These are phyloP conservation scores for Malurus elegans DNA, from an alignment of 2,113 vertebrate species.

Conservation along the genomic window DNA sequence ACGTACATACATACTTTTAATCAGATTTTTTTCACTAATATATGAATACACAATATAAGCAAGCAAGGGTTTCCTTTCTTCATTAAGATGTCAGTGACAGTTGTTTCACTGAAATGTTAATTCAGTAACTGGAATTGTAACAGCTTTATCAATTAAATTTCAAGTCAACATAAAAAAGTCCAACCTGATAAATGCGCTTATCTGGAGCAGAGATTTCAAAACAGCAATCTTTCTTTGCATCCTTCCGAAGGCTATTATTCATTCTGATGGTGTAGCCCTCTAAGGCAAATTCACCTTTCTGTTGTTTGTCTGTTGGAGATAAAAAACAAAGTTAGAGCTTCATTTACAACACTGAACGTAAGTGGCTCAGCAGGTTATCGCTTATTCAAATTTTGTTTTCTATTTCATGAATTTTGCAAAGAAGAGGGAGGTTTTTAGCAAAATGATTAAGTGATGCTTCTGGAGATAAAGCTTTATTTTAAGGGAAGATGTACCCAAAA, in stretches of 20 bases:
- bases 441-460: constrained; percentile 30
- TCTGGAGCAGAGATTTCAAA: constrained; percentile 95
- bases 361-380: constrained; percentile 44
- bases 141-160: constrained; percentile 78
- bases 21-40: constrained; percentile 40
- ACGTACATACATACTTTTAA: constrained; percentile 14
- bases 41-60: constrained; percentile 38
- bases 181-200: constrained; percentile 95
- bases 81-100: constrained; percentile 55
- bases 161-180: constrained; percentile 65
- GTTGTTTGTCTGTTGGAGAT: constrained; percentile 91
- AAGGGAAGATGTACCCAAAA: neutral
- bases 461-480: constrained; percentile 31
- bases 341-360: constrained; percentile 47
- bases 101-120: constrained; percentile 74
- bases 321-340: constrained; percentile 71
- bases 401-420: constrained; percentile 51
- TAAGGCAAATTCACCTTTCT: constrained; percentile 95
- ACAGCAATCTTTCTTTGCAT: constrained; percentile 95
- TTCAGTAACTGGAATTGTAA: constrained; percentile 69
- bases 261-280: constrained; percentile 90
- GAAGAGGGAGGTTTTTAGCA: constrained; percentile 16
- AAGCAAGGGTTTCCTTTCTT: constrained; percentile 26
- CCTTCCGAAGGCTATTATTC: constrained; percentile 89
- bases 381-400: constrained; percentile 63